Base-by-base conservation (phyloP, 2,797 vertebrate species). In the Tapera naevia region DNA sequence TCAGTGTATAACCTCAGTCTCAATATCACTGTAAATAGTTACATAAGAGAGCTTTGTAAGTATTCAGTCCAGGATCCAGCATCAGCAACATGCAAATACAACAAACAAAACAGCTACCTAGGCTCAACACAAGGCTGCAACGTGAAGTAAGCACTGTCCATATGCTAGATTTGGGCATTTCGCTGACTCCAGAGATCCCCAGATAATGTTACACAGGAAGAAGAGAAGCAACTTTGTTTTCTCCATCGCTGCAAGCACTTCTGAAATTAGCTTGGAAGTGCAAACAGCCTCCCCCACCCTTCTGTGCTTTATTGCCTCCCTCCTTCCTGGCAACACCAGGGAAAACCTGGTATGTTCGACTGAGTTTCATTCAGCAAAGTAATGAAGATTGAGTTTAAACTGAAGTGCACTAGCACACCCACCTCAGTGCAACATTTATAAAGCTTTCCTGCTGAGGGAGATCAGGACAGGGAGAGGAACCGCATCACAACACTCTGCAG, bases 261-360 rank as follows among this genome's bases (percentile, higher is more conserved):
- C 83, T 78, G 64, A 90, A 91, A 86, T 91, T 80, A 94, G 67
- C 57, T 76, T 0, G 0, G 66, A 91, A 64, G 67, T 96, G 89
- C 80, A 81, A 93, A 82, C 33, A 91, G 60, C 89, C 91, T 94
- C 93, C 94, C 43, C 76, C 93, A 88, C 24, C 66, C 88, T 95
- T 94, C 86, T 87, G 86, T 54, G 57, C 71, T 91, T 86, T 70
- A 70, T 57, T 85, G 74, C 94, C 88, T 93, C 60, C 64, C 50
- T 90, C 50, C 60, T 73, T 94, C 83, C 67, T 41, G 86, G 88
- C 78, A 93, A 71, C 33, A 25, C 71, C 56, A 43, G 53, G 57
- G 76, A 76, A 43, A 86, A 41, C 67, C 53, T 82, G 71, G 54
- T 45, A 57, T 71, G 53, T 74, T 94, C 7, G 0, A 9, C 15